Evolutionary conservation across 2,113 vertebrate genomes (phyloP), one percentile per base, ranked within the genome.

Genomic region (Sterrhoptilus dennistouni): DNA sequence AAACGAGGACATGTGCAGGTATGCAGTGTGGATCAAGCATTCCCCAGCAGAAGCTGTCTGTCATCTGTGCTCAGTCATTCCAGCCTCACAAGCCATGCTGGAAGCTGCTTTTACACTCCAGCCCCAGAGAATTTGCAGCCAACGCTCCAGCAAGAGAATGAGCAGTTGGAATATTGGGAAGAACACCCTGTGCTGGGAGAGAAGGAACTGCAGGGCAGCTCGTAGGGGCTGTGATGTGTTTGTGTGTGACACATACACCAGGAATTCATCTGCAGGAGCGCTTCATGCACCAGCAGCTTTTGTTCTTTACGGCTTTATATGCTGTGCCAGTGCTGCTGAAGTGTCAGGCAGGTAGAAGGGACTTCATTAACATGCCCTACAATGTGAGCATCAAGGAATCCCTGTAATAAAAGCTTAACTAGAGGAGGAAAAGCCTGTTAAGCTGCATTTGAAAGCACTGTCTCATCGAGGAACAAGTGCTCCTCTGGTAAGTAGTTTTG

Each of bases 341-440:
- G 61, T 52, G 60, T 68, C 85, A 91, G 78, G 61, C 45, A 45
- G 74, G 94, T 64, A 40, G 77, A 79, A 75, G 81, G 57, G 53
- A 31, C 61, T 94, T 91, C 57, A 84, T 89, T 89, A 92, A 82
- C 61, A 8, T 79, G 89, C 87, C 87, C 56, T 89, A 36, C 76
- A 50, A n/a, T 31, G 29, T 42, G 42, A 89, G 68, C 76, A 50
- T 74, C 68, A 66, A 92, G 64, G 90, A 92, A 77, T 86, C 76
- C 86, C 36, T 91, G 35, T 84, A 89, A 92, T 83, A 87, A 95
- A 92, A 81, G 94, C 92, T 94, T 89, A 84, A 79, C 77, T 74
- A 76, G 74, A 61, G 56, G 87, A 94, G 90, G 91, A 68, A 93
- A 91, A 94, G 84, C 94, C 78, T 94, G 93, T 89, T 93, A 76